Percentiles rank a stretch among this genome's conserved stretches.
Conservation (phyloP, 2,888 invertebrate species). For the Matsumyia berberina region DNA sequence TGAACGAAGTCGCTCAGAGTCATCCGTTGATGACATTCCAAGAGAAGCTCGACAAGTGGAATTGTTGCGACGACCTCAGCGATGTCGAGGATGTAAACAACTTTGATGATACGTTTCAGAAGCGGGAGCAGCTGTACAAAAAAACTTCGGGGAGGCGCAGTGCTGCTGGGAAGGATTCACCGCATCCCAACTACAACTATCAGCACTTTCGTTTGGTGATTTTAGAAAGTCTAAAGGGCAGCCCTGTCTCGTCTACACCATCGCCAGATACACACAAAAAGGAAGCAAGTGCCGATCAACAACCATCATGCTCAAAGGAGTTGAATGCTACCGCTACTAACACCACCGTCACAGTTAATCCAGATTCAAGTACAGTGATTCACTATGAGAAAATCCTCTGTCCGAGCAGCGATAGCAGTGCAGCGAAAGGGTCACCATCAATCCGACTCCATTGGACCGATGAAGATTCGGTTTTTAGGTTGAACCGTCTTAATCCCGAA, state of each 20-base stretch:
- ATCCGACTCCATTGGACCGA: conserved; percentile 75
- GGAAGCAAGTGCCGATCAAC: conserved; percentile 44
- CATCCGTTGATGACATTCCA: conserved; percentile 81
- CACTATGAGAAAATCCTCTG: conserved; percentile 76
- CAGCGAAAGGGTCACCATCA: conserved; percentile 62
- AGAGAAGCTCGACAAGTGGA: conserved; percentile 81
- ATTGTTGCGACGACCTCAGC: conserved; percentile 79
- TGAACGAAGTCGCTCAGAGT: conserved; percentile 79
- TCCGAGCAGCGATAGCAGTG: conserved; percentile 74
- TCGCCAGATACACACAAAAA: conserved; percentile 1
- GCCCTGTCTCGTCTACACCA: conserved; percentile 21
- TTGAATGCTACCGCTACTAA: background rate
- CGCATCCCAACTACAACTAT: conserved; percentile 75
- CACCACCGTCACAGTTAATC: background rate
- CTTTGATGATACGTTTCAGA: conserved; percentile 80
- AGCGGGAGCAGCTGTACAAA: conserved; percentile 75
- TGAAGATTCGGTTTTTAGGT: conserved; percentile 79
- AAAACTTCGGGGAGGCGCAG: conserved; percentile 47
- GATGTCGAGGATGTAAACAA: conserved; percentile 82
- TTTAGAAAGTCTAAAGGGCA: conserved; percentile 73
- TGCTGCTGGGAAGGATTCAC: conserved; percentile 1
- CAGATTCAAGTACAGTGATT: conserved; percentile 39
- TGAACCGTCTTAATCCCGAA: conserved; percentile 78
- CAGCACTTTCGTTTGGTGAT: conserved; percentile 77
- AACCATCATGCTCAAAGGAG: conserved; percentile 75